phyloP scores from a whole-genome alignment of 2,888 invertebrate genomes.

The Xanthia togata region DNA sequence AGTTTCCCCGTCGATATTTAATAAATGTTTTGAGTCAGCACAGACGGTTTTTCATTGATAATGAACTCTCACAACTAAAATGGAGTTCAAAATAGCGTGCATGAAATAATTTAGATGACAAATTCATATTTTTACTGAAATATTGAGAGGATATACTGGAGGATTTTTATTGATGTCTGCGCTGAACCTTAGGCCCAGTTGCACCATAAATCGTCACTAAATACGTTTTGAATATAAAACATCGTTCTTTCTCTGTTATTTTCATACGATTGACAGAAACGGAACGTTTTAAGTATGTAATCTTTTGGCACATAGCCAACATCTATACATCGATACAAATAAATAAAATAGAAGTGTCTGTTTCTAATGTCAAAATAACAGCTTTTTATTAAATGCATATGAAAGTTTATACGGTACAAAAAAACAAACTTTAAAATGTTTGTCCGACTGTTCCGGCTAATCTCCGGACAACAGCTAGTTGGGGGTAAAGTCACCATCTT shows the following conservation, averaged over 20 bases:
- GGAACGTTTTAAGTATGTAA: not conserved
- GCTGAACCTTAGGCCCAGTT: not conserved
- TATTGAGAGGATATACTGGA: not conserved
- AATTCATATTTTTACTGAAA: not conserved
- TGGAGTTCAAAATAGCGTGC: not conserved
- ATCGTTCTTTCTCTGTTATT: not conserved
- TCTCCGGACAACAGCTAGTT: no score
- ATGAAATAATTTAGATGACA: not conserved
- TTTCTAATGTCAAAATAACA: no score
- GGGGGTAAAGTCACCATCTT: not conserved
- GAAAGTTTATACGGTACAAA: no score
- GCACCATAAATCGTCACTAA: not conserved
- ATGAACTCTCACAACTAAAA: not conserved
- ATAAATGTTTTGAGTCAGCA: not conserved
- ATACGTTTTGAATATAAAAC: not conserved
- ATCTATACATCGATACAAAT: not conserved
- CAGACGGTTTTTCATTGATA: not conserved
- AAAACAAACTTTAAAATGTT: no score
- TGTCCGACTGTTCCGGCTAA: no score
- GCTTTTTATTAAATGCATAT: no score
- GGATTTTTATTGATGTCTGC: not conserved
- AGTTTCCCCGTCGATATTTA: not conserved
- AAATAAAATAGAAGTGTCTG: no score
- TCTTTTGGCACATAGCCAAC: not conserved
- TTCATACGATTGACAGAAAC: not conserved